Percentiles rank a stretch among this genome's conserved stretches.
These are phyloP conservation scores for Aspidiotus rigidus DNA, from an alignment of 2,888 invertebrate species.

Conservation along the genomic window DNA sequence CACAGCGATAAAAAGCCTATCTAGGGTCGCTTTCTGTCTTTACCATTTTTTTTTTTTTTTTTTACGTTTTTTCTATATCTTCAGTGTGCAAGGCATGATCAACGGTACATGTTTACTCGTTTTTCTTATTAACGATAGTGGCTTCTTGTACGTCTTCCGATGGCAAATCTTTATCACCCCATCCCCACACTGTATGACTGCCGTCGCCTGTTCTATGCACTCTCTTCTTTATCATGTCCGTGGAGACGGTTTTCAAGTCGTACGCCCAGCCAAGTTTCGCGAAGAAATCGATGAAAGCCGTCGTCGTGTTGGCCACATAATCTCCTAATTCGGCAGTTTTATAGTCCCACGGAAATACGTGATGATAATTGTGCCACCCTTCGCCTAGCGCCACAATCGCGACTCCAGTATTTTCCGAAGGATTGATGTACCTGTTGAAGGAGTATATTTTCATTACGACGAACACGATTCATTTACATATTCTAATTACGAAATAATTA, in stretches of 20 bases:
- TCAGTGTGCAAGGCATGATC: background rate
- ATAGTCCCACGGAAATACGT: constrained; percentile 48
- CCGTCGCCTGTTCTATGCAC: constrained; percentile 68
- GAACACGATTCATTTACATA: background rate
- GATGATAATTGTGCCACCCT: constrained; percentile 52
- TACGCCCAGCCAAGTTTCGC: constrained; percentile 70
- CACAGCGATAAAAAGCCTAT: background rate
- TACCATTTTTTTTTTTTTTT: background rate
- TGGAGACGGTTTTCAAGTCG: constrained; percentile 65
- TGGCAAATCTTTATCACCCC: constrained; percentile 59
- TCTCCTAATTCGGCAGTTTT: constrained; percentile 41
- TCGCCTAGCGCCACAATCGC: constrained; percentile 40
- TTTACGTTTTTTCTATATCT: background rate
- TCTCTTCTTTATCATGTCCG: constrained; percentile 56
- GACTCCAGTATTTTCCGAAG: constrained; percentile 39
- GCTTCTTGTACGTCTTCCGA: constrained; percentile 39
- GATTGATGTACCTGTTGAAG: constrained; percentile 40
- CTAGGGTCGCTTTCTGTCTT: background rate
- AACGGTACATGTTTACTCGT: constrained; percentile 30
- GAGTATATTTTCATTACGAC: background rate
- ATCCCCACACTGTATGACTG: constrained; percentile 59
- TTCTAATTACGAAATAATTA: background rate
- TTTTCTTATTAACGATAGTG: constrained; percentile 37
- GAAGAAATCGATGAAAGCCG: constrained; percentile 49
- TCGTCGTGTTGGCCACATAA: constrained; percentile 40